These are phyloP conservation scores for Epicauta chinensis DNA, from an alignment of 1,140 invertebrate species.

Conservation along the genomic window DNA sequence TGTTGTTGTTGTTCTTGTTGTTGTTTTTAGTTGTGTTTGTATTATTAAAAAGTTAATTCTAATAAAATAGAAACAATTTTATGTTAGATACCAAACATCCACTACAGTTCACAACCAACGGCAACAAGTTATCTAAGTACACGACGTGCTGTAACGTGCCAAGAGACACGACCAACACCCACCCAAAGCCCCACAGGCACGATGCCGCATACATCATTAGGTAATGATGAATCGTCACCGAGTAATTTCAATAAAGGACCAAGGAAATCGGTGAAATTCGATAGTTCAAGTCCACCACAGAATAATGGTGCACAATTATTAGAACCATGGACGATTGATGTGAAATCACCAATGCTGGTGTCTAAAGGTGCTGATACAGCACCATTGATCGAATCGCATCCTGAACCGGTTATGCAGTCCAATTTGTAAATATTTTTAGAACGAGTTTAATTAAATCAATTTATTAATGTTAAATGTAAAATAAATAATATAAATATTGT, in stretches of 20 bases:
- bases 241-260: conserved; percentile 28
- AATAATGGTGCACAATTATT: conserved; percentile 29
- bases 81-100: conserved; percentile 38
- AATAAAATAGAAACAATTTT: background rate
- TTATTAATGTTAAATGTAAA: too few species aligned
- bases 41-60: background rate
- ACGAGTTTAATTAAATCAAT: too few species aligned
- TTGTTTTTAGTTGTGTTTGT: too few species aligned
- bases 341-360: conserved; percentile 23
- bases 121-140: conserved; percentile 39
- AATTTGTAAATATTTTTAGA: conserved; percentile 24
- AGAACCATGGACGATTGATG: conserved; percentile 36
- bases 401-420: conserved; percentile 14
- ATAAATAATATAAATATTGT: too few species aligned
- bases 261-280: conserved; percentile 41
- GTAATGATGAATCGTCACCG: conserved; percentile 31
- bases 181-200: conserved; percentile 39
- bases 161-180: conserved; percentile 37
- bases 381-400: conserved; percentile 32
- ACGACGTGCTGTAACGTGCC: conserved; percentile 32
- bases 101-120: conserved; percentile 40
- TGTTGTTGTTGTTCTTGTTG: too few species aligned
- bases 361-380: conserved; percentile 32
- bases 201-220: conserved; percentile 26
- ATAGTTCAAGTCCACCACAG: conserved; percentile 31